phyloP scores from a whole-genome alignment of 1,140 invertebrate species.

The Nasonia vitripennis region DNA sequence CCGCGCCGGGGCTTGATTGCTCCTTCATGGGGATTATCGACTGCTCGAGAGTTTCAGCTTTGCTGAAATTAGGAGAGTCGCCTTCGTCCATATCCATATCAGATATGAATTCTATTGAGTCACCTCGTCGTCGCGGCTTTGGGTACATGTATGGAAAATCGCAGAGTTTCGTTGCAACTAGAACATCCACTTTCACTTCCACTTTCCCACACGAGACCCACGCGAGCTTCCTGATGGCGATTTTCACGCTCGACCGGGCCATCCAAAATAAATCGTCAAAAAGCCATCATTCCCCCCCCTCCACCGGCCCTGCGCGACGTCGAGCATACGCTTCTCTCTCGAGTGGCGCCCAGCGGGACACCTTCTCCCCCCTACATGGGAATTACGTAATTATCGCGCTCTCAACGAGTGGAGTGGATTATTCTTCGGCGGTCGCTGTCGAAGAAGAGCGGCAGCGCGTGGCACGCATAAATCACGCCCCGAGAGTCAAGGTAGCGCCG shows the following conservation, averaged over 20 bases:
- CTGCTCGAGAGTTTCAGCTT: not conserved
- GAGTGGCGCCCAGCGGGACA: constrained; percentile 36
- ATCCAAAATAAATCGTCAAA: constrained; percentile 20
- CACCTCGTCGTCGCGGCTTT: too few relatives aligned
- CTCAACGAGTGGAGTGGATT: constrained; percentile 45
- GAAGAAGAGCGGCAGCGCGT: not conserved
- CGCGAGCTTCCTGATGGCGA: not conserved
- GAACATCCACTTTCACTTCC: not conserved
- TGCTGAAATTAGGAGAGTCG: not conserved
- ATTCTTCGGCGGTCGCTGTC: not conserved
- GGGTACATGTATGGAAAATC: too few relatives aligned
- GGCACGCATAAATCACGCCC: constrained; percentile 44
- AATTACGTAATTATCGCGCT: constrained; percentile 53
- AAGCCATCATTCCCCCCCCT: not conserved
- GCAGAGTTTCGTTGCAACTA: too few relatives aligned
- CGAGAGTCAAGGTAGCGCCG: not conserved
- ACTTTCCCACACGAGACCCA: constrained; percentile 7
- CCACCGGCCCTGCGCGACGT: not conserved
- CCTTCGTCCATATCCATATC: not conserved
- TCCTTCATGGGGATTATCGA: not conserved
- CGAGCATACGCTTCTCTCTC: constrained; percentile 6
- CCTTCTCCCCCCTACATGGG: constrained; percentile 43
- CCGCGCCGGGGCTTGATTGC: not conserved
- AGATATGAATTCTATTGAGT: too few relatives aligned
- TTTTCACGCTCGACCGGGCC: not conserved